Percentiles rank a stretch among this genome's conserved stretches.
Evolutionary conservation across 2,113 vertebrate species (phyloP).

Genomic region (Scartelaos histophorus): DNA sequence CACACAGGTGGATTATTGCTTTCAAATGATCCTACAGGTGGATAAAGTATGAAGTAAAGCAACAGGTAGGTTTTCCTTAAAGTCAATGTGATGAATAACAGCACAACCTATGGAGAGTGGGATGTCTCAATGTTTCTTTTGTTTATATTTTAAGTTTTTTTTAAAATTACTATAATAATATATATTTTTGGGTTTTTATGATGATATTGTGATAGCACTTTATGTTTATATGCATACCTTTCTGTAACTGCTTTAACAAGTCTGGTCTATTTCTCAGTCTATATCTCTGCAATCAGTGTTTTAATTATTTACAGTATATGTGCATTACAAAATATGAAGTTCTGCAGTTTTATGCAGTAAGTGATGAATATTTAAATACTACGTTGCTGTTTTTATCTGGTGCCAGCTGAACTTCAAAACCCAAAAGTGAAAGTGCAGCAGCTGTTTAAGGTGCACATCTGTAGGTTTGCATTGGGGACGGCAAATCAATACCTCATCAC

Average conservation of each 20-base stretch:
- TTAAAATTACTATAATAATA: no score
- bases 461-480: slow-evolving; percentile 5
- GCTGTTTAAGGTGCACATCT: background rate
- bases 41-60: slow-evolving; percentile 7
- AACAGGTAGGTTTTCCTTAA: background rate
- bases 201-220: background rate
- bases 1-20: slow-evolving; percentile 25
- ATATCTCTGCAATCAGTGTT: background rate
- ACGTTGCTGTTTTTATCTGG: background rate
- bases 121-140: background rate
- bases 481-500: slow-evolving; percentile 63
- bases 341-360: background rate
- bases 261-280: background rate
- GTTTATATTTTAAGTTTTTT: background rate
- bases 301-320: background rate
- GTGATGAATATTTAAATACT: slow-evolving; percentile 1
- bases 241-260: background rate
- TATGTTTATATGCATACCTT: background rate
- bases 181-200: background rate
- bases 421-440: background rate
- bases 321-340: background rate
- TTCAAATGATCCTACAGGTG: slow-evolving; percentile 32
- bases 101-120: background rate
- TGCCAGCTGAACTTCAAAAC: background rate
- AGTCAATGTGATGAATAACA: background rate